A percentile compares a stretch with the other conserved stretches of the same genome.
Conservation (phyloP, 30 jellyfish, hydroid and myxozoan species). For the Cassiopea xamachana region DNA sequence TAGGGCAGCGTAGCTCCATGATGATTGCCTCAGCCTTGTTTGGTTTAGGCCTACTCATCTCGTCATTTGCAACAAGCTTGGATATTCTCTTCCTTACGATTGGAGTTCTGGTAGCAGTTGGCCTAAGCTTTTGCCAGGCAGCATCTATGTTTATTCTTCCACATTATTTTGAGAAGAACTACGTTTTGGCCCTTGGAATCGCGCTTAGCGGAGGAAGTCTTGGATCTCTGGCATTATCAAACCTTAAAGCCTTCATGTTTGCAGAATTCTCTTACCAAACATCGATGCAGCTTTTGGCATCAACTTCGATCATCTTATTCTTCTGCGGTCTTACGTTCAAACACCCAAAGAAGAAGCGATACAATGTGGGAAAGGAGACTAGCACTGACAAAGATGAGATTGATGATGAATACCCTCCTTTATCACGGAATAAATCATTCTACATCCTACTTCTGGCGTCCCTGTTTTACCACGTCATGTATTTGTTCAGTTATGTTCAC, state of each 20-base stretch:
- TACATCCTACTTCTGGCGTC: slow-evolving; percentile 65
- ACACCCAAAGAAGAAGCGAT: slow-evolving; percentile 15
- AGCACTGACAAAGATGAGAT: slow-evolving; percentile 23
- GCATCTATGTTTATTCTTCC: slow-evolving; percentile 76
- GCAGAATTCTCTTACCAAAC: slow-evolving; percentile 46
- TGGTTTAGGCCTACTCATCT: slow-evolving; percentile 65
- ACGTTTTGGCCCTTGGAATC: slow-evolving; percentile 59
- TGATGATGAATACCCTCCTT: slow-evolving; percentile 52
- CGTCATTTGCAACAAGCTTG: slow-evolving; percentile 56
- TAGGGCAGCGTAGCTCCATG: slow-evolving; percentile 67
- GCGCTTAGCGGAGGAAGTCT: slow-evolving; percentile 75
- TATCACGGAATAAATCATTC: slow-evolving; percentile 70
- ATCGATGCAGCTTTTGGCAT: slow-evolving; percentile 73
- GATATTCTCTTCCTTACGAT: slow-evolving; percentile 55
- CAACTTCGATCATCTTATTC: slow-evolving; percentile 55
- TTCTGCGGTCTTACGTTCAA: slow-evolving; percentile 75
- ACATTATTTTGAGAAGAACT: slow-evolving; percentile 52
- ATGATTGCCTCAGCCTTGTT: slow-evolving; percentile 45
- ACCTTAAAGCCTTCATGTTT: slow-evolving; percentile 52
- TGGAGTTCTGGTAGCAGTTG: slow-evolving; percentile 74
- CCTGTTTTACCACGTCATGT: slow-evolving; percentile 59
- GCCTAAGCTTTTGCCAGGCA: slow-evolving; percentile 50
- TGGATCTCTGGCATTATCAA: slow-evolving; percentile 83
- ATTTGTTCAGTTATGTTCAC: slow-evolving; percentile 78
- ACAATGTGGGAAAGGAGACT: background rate